Base-by-base conservation (phyloP, 2,797 vertebrate genomes). In the Tapera naevia region DNA sequence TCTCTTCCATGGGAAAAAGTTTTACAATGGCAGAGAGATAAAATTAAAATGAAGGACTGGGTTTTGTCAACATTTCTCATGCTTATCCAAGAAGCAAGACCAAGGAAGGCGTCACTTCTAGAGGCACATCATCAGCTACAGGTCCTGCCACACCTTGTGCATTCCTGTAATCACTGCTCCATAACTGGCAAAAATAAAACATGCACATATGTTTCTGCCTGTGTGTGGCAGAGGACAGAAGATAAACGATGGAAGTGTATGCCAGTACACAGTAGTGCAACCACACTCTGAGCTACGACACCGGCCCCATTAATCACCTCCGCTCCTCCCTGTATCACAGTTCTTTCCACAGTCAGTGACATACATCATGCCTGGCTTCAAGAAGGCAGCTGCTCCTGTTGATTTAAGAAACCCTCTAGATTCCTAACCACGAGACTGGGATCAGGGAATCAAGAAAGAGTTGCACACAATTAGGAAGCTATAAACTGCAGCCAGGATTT, bases 241-340 rank as follows among this genome's bases (percentile, higher is more conserved):
- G 93, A 96, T 65, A 74, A 91, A 97, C 90, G 86, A 39, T 25
- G 71, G 89, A 84, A 90, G 43, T 60, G 92, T 41, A 51, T 78
- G 81, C 35, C 85, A 27, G 9, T 79, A 69, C 91, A 96, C 93
- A 94, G 91, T 81, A 96, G 87, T 91, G 81, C 89, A 97, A 80
- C 80, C 95, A 91, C 69, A 86, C 70, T 94, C 75, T 75, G 91
- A 93, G 94, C 89, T 94, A 76, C 10, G 71, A 93, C 94, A 94
- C 66, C 72, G 67, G 96, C 56, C 85, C 71, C 94, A 97, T 97
- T 93, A 95, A 97, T 97, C 95, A 97, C 85, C 70, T n/a, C 84
- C 0, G 8, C 87, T 88, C 93, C 79, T 88, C 80, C 53, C 65
- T 76, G 46, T 17, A 76, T 71, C n/a, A 3, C 88, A 43, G 87